Evolutionary conservation across 2,797 vertebrate species (phyloP), one percentile per base, ranked within the genome.

Genomic region (Cyprinella venusta): DNA sequence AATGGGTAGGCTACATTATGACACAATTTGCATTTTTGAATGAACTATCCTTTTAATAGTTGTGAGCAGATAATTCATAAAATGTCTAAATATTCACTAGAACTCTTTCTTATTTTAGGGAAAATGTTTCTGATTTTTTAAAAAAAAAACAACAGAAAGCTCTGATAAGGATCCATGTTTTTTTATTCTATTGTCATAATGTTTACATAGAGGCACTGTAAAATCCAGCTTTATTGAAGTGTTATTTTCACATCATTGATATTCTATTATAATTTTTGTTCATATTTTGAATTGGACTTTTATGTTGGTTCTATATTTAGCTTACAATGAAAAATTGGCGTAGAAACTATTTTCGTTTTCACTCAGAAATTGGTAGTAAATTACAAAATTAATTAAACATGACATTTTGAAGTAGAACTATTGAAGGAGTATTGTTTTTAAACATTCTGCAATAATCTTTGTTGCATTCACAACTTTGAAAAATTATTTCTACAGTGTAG

Each of bases 81-180:
- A 74, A 54, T 54, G 3, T 3, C 2, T 8, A 56, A 26, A 56
- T 18, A 56, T 13, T 12, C 5, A 26, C n/a, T 9, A 13, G 50
- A 33, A 21, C 9, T 8, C 0, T n/a, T 54, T 36, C 30, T 72
- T 5, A 38, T 48, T 65, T 36, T 4, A 65, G 13, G 21, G 15
- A 65, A 30, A 15, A 56, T n/a, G 4, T 6, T 18, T n/a, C n/a
- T n/a, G n/a, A n/a, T n/a, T n/a, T n/a, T n/a, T n/a, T n/a, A n/a
- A n/a, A n/a, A n/a, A n/a, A n/a, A n/a, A 59, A 61, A 4, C 61
- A 80, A 71, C 19, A 48, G 10, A 54, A 42, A 81, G 36, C 68
- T 45, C 52, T 7, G 16, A 56, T 42, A 68, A 24, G 26, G 4
- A 52, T 38, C 21, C 21, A 56, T 59, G 10, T 80, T 40, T 38